These are phyloP conservation scores for Fissipunctia ypsillon DNA, from an alignment of 2,888 invertebrate species.

Conservation along the genomic window DNA sequence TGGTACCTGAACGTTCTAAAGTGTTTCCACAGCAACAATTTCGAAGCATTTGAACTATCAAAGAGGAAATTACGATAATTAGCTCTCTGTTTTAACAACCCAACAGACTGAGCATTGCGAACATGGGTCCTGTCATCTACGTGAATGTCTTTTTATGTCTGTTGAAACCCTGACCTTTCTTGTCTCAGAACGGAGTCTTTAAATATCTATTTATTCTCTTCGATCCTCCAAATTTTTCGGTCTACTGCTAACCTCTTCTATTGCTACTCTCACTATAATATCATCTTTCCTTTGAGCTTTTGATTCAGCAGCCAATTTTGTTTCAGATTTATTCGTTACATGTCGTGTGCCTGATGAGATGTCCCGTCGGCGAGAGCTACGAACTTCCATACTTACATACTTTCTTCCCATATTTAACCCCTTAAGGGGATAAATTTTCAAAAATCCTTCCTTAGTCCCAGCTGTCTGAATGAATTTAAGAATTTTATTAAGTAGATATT, in stretches of 20 bases:
- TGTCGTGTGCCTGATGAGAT: neutral
- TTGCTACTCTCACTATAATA: neutral
- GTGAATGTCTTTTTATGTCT: neutral
- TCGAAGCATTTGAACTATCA: slow-evolving; percentile 23
- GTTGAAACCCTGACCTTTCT: neutral
- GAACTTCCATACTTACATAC: neutral
- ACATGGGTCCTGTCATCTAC: neutral
- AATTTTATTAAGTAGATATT: neutral
- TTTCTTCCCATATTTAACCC: neutral
- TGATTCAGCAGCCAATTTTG: neutral
- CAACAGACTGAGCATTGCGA: neutral
- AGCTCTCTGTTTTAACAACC: slow-evolving; percentile 1
- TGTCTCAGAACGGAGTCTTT: neutral
- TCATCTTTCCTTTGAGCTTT: neutral
- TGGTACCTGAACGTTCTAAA: slow-evolving; percentile 17
- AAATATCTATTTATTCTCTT: neutral
- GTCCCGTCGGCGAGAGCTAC: neutral
- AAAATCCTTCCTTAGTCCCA: neutral
- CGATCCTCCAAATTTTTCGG: neutral
- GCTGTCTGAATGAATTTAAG: neutral
- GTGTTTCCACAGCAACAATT: slow-evolving; percentile 26
- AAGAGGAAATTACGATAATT: slow-evolving; percentile 8
- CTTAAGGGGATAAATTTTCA: neutral
- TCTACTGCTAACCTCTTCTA: neutral
- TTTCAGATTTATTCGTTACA: neutral